Conservation (phyloP, 2,797 vertebrate species). For the Eulemur rubriventer region DNA sequence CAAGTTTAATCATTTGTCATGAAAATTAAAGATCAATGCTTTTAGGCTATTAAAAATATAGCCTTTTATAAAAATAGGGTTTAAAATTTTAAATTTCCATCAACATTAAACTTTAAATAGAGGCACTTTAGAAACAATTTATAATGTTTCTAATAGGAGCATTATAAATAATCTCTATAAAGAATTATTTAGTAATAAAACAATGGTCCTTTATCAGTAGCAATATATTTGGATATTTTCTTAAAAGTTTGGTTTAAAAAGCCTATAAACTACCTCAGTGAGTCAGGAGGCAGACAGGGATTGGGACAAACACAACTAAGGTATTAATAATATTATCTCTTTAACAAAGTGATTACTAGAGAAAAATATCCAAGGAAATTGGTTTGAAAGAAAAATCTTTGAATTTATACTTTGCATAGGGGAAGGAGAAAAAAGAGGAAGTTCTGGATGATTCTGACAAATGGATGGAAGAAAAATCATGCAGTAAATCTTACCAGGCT, state of each 20-base stretch:
- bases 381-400: not conserved
- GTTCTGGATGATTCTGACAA: not conserved
- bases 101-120: not conserved
- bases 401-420: not conserved
- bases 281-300: not conserved
- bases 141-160: not conserved
- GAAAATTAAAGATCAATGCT: not conserved
- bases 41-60: not conserved
- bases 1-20: slow-evolving; percentile 1
- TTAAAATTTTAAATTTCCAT: not conserved
- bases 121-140: not conserved
- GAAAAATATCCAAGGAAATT: not conserved
- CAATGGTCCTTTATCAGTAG: not conserved
- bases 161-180: not conserved
- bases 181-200: not conserved
- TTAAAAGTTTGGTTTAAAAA: not conserved
- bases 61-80: not conserved
- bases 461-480: not conserved
- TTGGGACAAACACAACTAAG: not conserved
- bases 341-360: not conserved
- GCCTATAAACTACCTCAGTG: not conserved
- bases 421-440: not conserved
- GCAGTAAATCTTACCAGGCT: not conserved
- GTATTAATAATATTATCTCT: not conserved
- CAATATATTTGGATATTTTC: not conserved